These are phyloP conservation scores for Ophiodon elongatus DNA, from an alignment of 2,113 vertebrate species.

Conservation along the genomic window DNA sequence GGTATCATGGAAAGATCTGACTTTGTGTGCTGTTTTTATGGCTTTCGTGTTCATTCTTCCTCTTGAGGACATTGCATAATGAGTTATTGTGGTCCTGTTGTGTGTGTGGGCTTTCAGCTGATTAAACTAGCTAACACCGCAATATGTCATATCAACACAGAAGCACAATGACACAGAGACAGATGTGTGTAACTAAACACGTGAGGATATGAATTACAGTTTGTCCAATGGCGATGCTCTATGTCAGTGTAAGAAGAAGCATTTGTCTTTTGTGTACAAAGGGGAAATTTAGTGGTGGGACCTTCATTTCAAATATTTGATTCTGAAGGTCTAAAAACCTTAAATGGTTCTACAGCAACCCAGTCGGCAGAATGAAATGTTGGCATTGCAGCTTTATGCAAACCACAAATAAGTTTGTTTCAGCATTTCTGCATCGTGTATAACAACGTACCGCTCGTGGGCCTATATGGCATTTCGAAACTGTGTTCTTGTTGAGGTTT, in stretches of 20 bases:
- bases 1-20: not conserved
- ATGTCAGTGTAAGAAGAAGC: not conserved
- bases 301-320: not conserved
- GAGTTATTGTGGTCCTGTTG: slow-evolving; percentile 34
- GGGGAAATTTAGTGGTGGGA: too few relatives aligned
- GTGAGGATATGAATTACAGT: not conserved
- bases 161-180: slow-evolving; percentile 2
- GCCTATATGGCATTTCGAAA: too few relatives aligned
- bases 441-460: too few relatives aligned
- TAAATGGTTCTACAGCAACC: not conserved
- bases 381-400: not conserved
- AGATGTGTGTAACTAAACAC: not conserved
- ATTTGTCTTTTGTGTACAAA: not conserved
- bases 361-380: not conserved
- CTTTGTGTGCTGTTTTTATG: not conserved
- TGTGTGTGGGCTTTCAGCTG: slow-evolving; percentile 39
- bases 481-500: too few relatives aligned
- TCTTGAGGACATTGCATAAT: slow-evolving; percentile 16
- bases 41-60: slow-evolving; percentile 2
- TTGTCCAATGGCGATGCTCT: not conserved
- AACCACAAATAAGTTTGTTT: not conserved
- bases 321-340: not conserved
- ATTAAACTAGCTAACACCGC: slow-evolving; percentile 39
- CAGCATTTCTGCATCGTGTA: too few relatives aligned
- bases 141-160: not conserved